Base-by-base conservation (phyloP, 1,140 invertebrate genomes). In the Drosophila albomicans region DNA sequence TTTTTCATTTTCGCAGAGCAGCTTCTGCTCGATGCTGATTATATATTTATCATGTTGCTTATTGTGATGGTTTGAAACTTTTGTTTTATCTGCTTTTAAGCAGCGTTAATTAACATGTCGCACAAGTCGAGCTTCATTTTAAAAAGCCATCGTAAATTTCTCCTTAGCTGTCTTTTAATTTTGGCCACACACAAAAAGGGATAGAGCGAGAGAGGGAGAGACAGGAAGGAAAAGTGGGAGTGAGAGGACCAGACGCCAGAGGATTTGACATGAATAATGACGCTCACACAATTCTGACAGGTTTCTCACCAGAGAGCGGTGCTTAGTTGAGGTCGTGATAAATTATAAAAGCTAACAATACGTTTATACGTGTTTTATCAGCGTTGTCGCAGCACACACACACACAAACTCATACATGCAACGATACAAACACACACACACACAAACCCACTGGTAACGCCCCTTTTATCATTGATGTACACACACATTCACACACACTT, bases 311-410 rank as follows among this genome's bases (percentile, higher is more conserved):
- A 63, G 59, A 71, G 59, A 56, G 51, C 51, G 51, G 28, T 54
- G 49, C 64, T 66, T 61, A 48, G 63, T 48, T 57, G 16, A 48
- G 38, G 20, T 63, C 51, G 45, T 69, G 57, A 75, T 75, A 75
- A 75, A 75, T 69, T 69, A 63, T 63, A 49, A 63, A 75, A 75
- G 49, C 63, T 46, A 65, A 61, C 69, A 65, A 72, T 68, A 62
- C 54, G 46, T 41, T 59, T 58, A 73, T 49, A 73, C 62, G 63
- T 59, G 64, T 73, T 70, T 70, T 70, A 70, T 70, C 67, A 54
- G 57, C 48, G 16, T 66, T 66, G 45, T 59, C 65, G 30, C 38
- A 32, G 45, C 30, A 52, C 48, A 64, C 32, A 64, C 48, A 64
- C 48, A 43, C 63, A 43, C 32, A 16, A n/a, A n/a, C n/a, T n/a